phyloP scores from a whole-genome alignment of 2,113 vertebrate genomes.

The Peromyscus leucopus region DNA sequence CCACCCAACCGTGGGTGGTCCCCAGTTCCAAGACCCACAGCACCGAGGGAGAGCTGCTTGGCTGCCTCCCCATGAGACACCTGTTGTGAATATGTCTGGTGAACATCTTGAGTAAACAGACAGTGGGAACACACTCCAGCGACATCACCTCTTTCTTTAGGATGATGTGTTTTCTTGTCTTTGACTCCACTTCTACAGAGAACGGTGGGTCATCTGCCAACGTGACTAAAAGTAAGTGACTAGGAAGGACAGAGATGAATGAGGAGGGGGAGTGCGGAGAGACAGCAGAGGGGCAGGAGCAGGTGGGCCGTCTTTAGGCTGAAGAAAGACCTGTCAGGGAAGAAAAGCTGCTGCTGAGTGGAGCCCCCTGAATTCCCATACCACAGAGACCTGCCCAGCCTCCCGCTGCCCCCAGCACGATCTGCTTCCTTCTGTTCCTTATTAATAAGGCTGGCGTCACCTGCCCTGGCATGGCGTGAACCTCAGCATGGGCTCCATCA shows the following conservation, averaged over 20 bases:
- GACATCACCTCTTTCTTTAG: background rate
- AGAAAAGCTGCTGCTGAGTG: conserved; percentile 14
- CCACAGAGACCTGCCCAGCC: background rate
- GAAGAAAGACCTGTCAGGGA: conserved; percentile 58
- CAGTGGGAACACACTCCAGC: background rate
- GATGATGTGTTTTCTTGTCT: conserved; percentile 43
- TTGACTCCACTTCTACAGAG: conserved; percentile 53
- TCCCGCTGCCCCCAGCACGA: background rate
- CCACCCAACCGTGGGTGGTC: background rate
- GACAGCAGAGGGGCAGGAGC: background rate
- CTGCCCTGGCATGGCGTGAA: background rate
- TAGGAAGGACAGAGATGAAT: conserved; percentile 36
- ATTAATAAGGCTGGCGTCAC: conserved; percentile 66
- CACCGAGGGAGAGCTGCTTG: background rate
- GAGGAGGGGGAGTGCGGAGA: background rate
- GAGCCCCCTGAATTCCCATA: rapidly evolving
- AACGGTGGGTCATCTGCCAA: background rate
- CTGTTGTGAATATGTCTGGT: background rate
- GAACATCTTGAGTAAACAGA: background rate
- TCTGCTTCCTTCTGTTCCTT: background rate
- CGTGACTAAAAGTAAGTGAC: conserved; percentile 54
- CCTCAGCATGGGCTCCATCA: background rate
- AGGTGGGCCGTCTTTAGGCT: conserved; percentile 6
- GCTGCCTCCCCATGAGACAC: background rate
- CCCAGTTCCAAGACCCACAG: rapidly evolving